These are phyloP conservation scores for Nesogale talazaci DNA, from an alignment of 2,113 vertebrate species.

Conservation along the genomic window DNA sequence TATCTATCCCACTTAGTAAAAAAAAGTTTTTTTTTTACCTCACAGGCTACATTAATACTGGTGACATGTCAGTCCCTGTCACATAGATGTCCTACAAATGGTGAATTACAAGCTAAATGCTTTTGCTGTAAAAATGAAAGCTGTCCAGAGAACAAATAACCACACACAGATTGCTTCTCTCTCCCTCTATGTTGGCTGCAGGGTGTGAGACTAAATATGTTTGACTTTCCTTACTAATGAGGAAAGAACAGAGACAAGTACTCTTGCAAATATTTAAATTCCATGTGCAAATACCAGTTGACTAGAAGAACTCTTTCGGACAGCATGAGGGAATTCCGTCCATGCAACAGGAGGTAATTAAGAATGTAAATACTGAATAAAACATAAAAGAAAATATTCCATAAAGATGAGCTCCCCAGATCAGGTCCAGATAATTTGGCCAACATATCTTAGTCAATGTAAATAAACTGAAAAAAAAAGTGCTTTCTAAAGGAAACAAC, in stretches of 20 bases:
- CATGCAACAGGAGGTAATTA: slow-evolving; percentile 59
- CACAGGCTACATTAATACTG: not conserved
- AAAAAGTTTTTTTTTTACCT: not conserved
- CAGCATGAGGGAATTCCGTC: not conserved
- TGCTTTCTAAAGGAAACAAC: not conserved
- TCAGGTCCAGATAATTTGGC: slow-evolving; percentile 15
- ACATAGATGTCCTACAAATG: not conserved
- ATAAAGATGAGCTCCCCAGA: slow-evolving; percentile 40
- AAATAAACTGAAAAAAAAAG: not conserved
- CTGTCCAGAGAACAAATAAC: not conserved
- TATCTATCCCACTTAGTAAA: no score
- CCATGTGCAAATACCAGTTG: slow-evolving; percentile 59
- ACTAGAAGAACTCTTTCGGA: slow-evolving; percentile 8
- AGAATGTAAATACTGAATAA: slow-evolving; percentile 62
- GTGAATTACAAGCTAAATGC: slow-evolving; percentile 9
- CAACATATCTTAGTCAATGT: slow-evolving; percentile 45
- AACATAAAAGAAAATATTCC: slow-evolving; percentile 23
- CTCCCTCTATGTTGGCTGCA: not conserved
- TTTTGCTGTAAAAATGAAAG: not conserved
- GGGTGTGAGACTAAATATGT: slow-evolving; percentile 23
- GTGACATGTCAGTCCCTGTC: not conserved
- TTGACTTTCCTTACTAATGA: slow-evolving; percentile 62
- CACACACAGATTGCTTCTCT: not conserved
- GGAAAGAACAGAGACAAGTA: slow-evolving; percentile 50
- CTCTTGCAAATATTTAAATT: slow-evolving; percentile 78